Evolutionary conservation across 2,113 vertebrate species (phyloP), one percentile per base, ranked within the genome.

Genomic region (Macaca nemestrina): DNA sequence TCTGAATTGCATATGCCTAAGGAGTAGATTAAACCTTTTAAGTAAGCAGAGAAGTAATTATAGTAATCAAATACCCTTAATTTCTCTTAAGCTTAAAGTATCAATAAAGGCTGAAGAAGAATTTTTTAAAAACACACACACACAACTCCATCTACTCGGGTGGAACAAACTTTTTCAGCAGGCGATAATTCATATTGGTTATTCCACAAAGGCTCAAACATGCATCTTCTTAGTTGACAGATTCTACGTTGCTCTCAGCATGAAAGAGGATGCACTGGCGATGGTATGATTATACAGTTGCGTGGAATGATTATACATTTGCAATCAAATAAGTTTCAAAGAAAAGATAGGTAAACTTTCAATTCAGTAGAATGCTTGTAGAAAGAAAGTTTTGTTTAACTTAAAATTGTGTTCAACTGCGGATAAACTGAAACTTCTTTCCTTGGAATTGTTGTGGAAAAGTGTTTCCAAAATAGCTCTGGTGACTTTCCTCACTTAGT

Each of bases 31-130:
- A 98, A 97, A 96, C 22, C 25, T 96, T 83, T 13, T 90, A 97
- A 85, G 75, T 67, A 98, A 97, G 72, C 13, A 98, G 95, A 98
- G 91, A 93, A 97, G 73, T 96, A 98, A 97, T 97, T 96, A 97
- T 9, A 98, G 75, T 91, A 98, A 98, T 90, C 79, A 98, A 97
- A 98, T 91, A 87, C 14, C 55, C 64, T 97, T 97, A 96, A 83
- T 93, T 98, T 98, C 48, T 98, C 90, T 88, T 96, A 95, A 82
- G 96, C 70, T 97, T 97, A 94, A 96, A 80, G 93, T 75, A 95
- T 97, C 55, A 93, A 98, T 97, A 97, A 95, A 98, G 95, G 95
- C 59, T 96, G 57, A 94, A 93, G 79, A 97, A 93, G 25, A 93
- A 95, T 93, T 93, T 18, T 30, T 84, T 45, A 72, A 55, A 48